Conservation (phyloP, 2,888 invertebrate genomes). For the Drosophila melanosoma region DNA sequence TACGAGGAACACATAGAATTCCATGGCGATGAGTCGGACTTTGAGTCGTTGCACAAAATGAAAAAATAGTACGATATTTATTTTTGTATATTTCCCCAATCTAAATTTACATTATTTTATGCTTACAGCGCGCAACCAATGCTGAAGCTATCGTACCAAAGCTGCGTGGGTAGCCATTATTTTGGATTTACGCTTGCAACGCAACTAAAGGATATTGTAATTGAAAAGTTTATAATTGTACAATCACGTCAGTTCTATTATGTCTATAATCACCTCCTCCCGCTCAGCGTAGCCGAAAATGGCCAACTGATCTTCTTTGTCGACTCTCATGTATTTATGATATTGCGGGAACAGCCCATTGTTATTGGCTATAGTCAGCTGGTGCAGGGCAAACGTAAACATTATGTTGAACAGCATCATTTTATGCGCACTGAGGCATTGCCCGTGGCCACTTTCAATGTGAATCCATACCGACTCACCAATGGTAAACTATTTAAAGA, state of each 20-base stretch:
- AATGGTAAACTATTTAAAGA: slow-evolving; percentile 45
- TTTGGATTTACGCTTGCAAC: slow-evolving; percentile 81
- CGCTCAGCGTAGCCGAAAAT: slow-evolving; percentile 56
- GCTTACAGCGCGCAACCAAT: slow-evolving; percentile 62
- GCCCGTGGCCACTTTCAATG: slow-evolving; percentile 68
- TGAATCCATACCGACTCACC: slow-evolving; percentile 70
- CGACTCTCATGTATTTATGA: slow-evolving; percentile 81
- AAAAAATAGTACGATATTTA: slow-evolving; percentile 62
- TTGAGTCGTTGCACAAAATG: slow-evolving; percentile 69
- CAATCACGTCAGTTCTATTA: slow-evolving; percentile 79
- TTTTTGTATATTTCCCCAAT: background rate
- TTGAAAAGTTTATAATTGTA: slow-evolving; percentile 82
- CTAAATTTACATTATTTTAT: background rate
- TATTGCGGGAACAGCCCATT: slow-evolving; percentile 79
- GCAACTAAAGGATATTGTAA: slow-evolving; percentile 56
- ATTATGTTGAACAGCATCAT: slow-evolving; percentile 82
- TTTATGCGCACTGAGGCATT: slow-evolving; percentile 78
- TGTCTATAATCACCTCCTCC: slow-evolving; percentile 72
- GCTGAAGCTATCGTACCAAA: slow-evolving; percentile 73
- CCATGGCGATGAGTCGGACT: slow-evolving; percentile 82
- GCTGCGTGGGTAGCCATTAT: slow-evolving; percentile 80
- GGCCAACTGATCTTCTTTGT: slow-evolving; percentile 73
- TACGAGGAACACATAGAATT: slow-evolving; percentile 80
- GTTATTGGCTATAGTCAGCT: slow-evolving; percentile 71
- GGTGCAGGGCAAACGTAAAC: slow-evolving; percentile 37